Percentiles rank a stretch among this genome's conserved stretches.
Conservation (phyloP, 2,797 vertebrate species). For the Cossypha dichroa region DNA sequence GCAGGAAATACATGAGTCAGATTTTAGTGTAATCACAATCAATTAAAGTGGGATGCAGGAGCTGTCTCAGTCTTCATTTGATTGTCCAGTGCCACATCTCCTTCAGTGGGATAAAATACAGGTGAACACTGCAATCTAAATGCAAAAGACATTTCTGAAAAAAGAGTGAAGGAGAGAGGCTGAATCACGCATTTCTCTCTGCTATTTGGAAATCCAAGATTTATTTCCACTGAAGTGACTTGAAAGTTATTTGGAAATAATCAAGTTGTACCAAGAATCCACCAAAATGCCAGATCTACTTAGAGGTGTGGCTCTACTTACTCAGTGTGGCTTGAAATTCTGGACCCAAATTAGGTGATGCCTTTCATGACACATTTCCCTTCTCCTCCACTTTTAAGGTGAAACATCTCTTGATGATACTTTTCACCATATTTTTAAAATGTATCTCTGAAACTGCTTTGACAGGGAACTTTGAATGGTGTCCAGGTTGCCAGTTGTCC, state of each 20-base stretch:
- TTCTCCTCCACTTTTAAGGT: not conserved
- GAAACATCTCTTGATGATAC: not conserved
- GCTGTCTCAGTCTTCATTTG: not conserved
- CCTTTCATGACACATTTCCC: not conserved
- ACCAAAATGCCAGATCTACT: not conserved
- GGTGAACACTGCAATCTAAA: not conserved
- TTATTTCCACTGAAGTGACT: not conserved
- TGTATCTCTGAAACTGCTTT: not conserved
- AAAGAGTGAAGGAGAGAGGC: not conserved
- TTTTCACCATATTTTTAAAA: not conserved
- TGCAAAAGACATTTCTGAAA: not conserved
- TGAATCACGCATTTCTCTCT: not conserved
- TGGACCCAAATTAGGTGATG: not conserved
- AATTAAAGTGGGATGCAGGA: not conserved
- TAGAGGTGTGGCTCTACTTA: not conserved
- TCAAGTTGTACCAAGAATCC: not conserved
- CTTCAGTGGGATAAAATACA: not conserved
- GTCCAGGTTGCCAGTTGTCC: not conserved
- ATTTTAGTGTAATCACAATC: not conserved
- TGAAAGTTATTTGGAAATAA: not conserved
- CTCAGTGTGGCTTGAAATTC: not conserved
- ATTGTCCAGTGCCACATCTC: not conserved
- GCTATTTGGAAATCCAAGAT: not conserved
- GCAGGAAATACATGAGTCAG: not conserved
- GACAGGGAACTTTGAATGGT: fast-evolving